Conservation (phyloP, 2,888 invertebrate species). For the Xanthorhoe spadicearia region DNA sequence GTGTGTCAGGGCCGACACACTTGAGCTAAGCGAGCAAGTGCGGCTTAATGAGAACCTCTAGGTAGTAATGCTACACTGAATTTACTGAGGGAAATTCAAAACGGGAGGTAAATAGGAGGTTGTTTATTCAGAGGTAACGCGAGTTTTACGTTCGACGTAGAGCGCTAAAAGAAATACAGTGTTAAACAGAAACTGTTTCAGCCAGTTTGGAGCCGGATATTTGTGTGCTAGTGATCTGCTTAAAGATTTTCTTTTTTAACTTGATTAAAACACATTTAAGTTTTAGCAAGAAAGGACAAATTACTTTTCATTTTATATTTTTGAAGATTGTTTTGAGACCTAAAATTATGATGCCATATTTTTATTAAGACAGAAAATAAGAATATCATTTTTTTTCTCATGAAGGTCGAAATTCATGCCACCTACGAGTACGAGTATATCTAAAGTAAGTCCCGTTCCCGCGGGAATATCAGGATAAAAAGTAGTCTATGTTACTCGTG, state of each 20-base stretch:
- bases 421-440: too few relatives aligned
- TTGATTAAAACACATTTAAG: background rate
- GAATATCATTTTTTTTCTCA: too few relatives aligned
- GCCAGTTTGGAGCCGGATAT: conserved; percentile 1
- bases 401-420: too few relatives aligned
- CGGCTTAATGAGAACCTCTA: conserved; percentile 62
- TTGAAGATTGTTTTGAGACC: background rate
- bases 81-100: conserved; percentile 38
- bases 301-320: background rate
- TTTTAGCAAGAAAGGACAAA: background rate
- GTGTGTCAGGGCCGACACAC: conserved; percentile 69
- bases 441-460: too few relatives aligned
- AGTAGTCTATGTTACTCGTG: too few relatives aligned
- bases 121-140: conserved; percentile 33
- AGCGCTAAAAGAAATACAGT: conserved; percentile 17
- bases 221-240: background rate
- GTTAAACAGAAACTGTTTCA: conserved; percentile 24
- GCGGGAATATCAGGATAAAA: too few relatives aligned
- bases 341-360: too few relatives aligned
- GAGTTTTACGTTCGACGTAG: conserved; percentile 24
- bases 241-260: background rate
- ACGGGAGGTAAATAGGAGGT: conserved; percentile 30
- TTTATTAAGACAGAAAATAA: too few relatives aligned
- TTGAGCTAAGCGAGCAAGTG: conserved; percentile 58
- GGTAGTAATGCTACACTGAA: conserved; percentile 37